Evolutionary conservation across 2,888 invertebrate genomes (phyloP), one percentile per base, ranked within the genome.

Genomic region (Oligia fasciuncula): DNA sequence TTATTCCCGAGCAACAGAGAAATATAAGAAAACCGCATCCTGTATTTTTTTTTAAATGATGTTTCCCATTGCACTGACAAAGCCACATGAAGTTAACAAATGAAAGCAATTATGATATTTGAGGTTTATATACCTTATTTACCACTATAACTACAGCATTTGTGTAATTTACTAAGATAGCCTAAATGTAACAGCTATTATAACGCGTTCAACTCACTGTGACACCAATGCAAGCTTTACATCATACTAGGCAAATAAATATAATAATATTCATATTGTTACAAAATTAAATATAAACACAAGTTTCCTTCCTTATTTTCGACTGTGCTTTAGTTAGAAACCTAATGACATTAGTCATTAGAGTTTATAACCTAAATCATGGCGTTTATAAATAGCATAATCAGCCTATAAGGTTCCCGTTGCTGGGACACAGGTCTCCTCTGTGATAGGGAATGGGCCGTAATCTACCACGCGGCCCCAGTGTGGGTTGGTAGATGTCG

Each of bases 301-400:
- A 35, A 40, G 49, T 82, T 84, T 84, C 82, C 82, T 82, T 82
- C 82, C 82, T 67, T 84, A 73, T 84, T 73, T 84, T 73, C 35
- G n/a, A 62, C 19, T 49, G 6, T 14, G 43, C 5, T 54, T 62
- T 66, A 49, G 4, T 74, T 60, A n/a, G 0, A 29, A 19, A 57
- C 23, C 13, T 46, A 35, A 43, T 40, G 35, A 65, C 6, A 23
- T 79, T 60, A 69, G 43, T 40, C 19, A 74, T 62, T n/a, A 19
- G 1, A n/a, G 35, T 63, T 63, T 40, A 43, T 76, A 19, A 40
- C 40, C 19, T 51, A 72, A 73, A 40, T 35, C 13, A 40, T 35
- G n/a, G 3, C 6, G 8, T 54, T 14, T 74, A 49, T 65, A 70
- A 70, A 51, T 11, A 57, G 57, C 57, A 9, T 23, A 57, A 57